phyloP scores from a whole-genome alignment of 2,888 invertebrate species.

The Callosobruchus maculatus region DNA sequence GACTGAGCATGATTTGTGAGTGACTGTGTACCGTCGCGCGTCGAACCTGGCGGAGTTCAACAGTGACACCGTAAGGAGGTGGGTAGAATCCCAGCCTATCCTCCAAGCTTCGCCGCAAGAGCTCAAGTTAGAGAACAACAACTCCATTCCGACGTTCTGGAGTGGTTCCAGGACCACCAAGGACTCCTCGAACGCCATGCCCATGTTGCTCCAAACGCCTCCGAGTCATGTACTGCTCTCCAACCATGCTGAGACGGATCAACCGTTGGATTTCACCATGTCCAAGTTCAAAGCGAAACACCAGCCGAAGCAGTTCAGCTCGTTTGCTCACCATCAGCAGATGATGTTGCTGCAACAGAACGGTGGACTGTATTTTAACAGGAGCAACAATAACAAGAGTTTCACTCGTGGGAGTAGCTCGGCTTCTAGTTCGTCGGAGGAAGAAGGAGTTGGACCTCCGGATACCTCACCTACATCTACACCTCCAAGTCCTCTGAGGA shows the following conservation, averaged over 20 bases:
- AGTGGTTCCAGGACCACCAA: conserved; percentile 35
- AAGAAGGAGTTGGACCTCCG: conserved; percentile 50
- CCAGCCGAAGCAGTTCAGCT: conserved; percentile 44
- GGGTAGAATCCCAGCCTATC: conserved; percentile 56
- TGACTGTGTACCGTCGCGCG: not conserved
- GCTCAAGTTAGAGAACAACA: conserved; percentile 49
- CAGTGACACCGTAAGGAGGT: conserved; percentile 58
- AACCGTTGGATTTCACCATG: conserved; percentile 74
- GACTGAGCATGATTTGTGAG: not conserved
- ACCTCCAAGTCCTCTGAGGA: conserved; percentile 42
- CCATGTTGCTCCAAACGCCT: conserved; percentile 60
- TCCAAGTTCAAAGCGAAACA: conserved; percentile 53
- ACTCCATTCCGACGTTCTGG: conserved; percentile 53
- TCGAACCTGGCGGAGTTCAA: conserved; percentile 60
- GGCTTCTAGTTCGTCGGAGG: conserved; percentile 47
- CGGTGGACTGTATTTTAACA: conserved; percentile 42
- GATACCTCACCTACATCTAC: conserved; percentile 43
- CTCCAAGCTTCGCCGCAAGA: conserved; percentile 47
- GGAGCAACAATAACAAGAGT: conserved; percentile 41
- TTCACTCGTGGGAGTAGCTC: conserved; percentile 44
- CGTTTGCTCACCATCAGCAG: conserved; percentile 36
- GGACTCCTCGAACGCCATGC: conserved; percentile 48
- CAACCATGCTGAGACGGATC: conserved; percentile 51
- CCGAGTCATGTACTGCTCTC: conserved; percentile 48
- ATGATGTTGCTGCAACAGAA: conserved; percentile 48